Evolutionary conservation across 2,888 invertebrate genomes (phyloP).

Genomic region (Parnassius smintheus): DNA sequence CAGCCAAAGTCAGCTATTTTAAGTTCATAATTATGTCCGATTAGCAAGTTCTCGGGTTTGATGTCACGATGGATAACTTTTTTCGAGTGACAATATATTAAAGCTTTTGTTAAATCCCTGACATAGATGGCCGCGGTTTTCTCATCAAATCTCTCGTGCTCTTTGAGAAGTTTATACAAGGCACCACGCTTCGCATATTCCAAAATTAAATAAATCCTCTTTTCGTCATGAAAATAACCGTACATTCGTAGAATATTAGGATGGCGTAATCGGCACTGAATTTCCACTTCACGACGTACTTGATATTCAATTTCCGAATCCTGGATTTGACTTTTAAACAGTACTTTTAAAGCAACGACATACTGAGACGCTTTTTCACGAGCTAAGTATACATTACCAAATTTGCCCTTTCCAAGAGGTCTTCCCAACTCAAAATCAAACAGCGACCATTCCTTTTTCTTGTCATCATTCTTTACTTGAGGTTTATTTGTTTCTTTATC

Average conservation of each 20-base stretch:
- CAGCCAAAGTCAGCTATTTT: conserved; percentile 98
- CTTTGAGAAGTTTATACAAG: conserved; percentile 87
- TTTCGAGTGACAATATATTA: conserved; percentile 93
- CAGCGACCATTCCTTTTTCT: conserved; percentile 85
- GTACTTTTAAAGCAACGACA: conserved; percentile 92
- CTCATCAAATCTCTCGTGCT: conserved; percentile 90
- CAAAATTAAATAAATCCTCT: conserved; percentile 92
- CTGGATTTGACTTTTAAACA: conserved; percentile 94
- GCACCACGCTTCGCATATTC: conserved; percentile 95
- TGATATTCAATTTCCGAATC: conserved; percentile 95
- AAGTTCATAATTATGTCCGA: conserved; percentile 90
- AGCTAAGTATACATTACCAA: conserved; percentile 97
- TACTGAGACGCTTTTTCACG: conserved; percentile 91
- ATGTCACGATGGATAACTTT: conserved; percentile 97
- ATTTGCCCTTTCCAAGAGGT: conserved; percentile 97
- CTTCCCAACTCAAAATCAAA: conserved; percentile 96
- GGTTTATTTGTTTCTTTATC: conserved; percentile 45
- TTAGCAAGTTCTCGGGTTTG: conserved; percentile 96
- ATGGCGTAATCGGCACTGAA: conserved; percentile 96
- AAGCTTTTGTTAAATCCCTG: conserved; percentile 91
- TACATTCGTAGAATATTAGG: conserved; percentile 95
- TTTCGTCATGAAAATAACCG: conserved; percentile 97
- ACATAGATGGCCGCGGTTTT: conserved; percentile 89
- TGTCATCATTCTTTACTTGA: conserved; percentile 49
- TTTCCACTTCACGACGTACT: conserved; percentile 97